phyloP scores from a whole-genome alignment of 2,113 vertebrate genomes.

The Fregetta grallaria region DNA sequence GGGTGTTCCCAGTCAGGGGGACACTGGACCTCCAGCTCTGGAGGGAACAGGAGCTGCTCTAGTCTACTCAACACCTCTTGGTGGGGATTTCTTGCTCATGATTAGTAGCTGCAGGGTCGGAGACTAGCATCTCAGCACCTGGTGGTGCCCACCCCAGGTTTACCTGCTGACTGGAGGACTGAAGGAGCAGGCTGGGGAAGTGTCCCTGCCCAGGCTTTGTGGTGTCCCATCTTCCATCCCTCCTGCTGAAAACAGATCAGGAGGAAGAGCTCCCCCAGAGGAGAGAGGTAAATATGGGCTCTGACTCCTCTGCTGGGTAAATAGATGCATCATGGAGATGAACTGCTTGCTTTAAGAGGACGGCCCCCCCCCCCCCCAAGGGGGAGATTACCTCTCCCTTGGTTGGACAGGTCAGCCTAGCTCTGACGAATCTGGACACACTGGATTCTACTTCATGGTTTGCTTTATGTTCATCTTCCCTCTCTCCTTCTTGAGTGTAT shows the following conservation, averaged over 20 bases:
- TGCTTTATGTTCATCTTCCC: not conserved
- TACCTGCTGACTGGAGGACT: not conserved
- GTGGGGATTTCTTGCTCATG: not conserved
- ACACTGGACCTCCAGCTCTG: not conserved
- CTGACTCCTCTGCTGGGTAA: not conserved
- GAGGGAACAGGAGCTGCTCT: not conserved
- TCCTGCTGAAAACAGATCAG: not conserved
- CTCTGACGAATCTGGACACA: not conserved
- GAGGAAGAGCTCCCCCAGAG: not conserved
- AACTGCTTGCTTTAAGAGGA: not conserved
- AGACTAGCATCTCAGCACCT: not conserved
- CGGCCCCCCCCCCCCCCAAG: not conserved
- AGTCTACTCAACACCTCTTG: not conserved
- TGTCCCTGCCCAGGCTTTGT: not conserved
- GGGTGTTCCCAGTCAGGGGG: not conserved
- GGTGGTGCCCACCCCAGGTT: not conserved
- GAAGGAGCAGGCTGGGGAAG: not conserved
- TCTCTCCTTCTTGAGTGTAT: not conserved
- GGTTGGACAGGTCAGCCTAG: not conserved
- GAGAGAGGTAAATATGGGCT: not conserved
- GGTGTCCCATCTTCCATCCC: not conserved
- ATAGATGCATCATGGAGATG: not conserved
- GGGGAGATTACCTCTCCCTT: not conserved
- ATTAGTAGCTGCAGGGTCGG: not conserved
- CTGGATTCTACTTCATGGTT: not conserved